Conservation (phyloP, 2,113 vertebrate species). For the Sinocyclocheilus maitianheensis region DNA sequence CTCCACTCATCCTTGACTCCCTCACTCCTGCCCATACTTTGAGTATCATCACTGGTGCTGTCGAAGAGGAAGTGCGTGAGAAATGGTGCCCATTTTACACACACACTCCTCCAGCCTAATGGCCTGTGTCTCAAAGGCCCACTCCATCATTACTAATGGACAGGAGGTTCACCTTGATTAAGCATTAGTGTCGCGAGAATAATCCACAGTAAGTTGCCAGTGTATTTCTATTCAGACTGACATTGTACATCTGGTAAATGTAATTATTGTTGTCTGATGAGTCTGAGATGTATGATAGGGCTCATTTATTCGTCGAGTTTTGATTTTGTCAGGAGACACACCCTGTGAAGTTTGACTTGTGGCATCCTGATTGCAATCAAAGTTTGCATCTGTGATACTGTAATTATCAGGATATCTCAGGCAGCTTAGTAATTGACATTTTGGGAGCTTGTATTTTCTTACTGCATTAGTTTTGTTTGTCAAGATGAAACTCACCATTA, state of each 20-base stretch:
- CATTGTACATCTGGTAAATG: not conserved
- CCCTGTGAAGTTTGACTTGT: conserved; percentile 51
- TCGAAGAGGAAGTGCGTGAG: conserved; percentile 46
- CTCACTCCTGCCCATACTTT: not conserved
- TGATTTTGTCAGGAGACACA: conserved; percentile 46
- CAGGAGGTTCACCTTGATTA: conserved; percentile 31
- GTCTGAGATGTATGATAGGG: not conserved
- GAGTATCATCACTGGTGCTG: conserved; percentile 32
- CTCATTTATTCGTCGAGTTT: not conserved
- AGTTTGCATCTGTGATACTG: conserved; percentile 30
- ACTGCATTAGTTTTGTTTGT: not conserved
- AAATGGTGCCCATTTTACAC: conserved; percentile 4
- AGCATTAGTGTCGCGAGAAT: not conserved
- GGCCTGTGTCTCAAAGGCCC: conserved; percentile 50
- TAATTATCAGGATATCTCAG: conserved; percentile 37
- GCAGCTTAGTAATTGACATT: conserved; percentile 7
- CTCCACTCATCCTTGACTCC: not conserved
- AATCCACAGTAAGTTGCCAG: not conserved
- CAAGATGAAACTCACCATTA: not conserved
- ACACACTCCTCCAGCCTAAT: conserved; percentile 52
- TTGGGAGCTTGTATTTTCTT: not conserved
- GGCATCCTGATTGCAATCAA: conserved; percentile 59
- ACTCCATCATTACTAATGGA: conserved; percentile 58
- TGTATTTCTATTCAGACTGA: not conserved
- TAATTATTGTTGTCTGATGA: not conserved